Conservation (phyloP, 30 jellyfish, hydroid and myxozoan species). For the Catostylus mosaicus region DNA sequence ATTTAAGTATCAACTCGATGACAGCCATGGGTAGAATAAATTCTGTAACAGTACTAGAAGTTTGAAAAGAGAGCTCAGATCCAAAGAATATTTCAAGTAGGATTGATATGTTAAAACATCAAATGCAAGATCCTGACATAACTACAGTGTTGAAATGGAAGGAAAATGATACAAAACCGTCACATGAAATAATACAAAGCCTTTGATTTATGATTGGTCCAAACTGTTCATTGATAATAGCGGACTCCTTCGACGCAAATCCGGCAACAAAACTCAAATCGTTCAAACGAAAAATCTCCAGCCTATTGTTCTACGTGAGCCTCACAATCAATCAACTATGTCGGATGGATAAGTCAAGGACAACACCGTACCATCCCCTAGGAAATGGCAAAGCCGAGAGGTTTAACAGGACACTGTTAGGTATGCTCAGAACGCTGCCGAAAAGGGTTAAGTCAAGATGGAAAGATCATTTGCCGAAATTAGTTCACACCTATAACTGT, state of each 20-base stretch:
- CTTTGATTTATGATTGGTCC: too few species aligned
- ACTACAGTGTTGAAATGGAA: too few species aligned
- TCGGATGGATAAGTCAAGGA: slow-evolving; percentile 27
- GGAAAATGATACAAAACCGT: too few species aligned
- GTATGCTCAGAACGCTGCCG: slow-evolving; percentile 26
- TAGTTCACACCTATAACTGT: slow-evolving; percentile 59
- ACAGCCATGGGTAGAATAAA: not conserved
- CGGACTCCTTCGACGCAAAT: too few species aligned
- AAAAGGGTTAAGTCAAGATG: slow-evolving; percentile 44
- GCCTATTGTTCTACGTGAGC: too few species aligned
- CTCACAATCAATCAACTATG: too few species aligned
- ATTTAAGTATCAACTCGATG: not conserved
- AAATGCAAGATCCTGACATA: not conserved
- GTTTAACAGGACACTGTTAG: slow-evolving; percentile 11
- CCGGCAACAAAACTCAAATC: too few species aligned
- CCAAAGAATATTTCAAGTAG: not conserved
- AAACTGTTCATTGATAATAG: too few species aligned
- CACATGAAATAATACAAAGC: too few species aligned
- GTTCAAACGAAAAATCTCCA: too few species aligned
- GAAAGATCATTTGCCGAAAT: slow-evolving; percentile 49
- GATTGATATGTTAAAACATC: not conserved
- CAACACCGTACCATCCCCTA: slow-evolving; percentile 67
- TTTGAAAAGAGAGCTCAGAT: not conserved
- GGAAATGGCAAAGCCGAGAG: slow-evolving; percentile 27
- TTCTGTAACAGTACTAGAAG: not conserved